These are phyloP conservation scores for Lypha dubia DNA, from an alignment of 2,888 invertebrate genomes.

Conservation along the genomic window DNA sequence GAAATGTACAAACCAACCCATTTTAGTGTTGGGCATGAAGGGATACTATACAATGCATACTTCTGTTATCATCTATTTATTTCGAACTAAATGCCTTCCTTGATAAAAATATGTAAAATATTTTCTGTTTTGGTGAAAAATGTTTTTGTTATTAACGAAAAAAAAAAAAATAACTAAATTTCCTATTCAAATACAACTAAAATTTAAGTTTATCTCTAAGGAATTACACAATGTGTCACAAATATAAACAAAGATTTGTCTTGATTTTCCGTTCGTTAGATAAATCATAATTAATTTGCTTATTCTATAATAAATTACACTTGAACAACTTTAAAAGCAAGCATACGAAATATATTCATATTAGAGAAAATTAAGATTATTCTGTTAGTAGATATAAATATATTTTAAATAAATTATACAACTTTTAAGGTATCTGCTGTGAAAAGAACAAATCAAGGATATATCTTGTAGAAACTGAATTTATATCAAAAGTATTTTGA, in stretches of 20 bases:
- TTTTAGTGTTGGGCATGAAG: too few relatives aligned
- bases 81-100: background rate
- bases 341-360: background rate
- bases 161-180: too few relatives aligned
- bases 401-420: too few relatives aligned
- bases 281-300: constrained; percentile 63
- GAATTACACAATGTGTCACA: constrained; percentile 10
- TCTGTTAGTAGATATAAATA: background rate
- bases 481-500: too few relatives aligned
- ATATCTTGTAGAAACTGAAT: too few relatives aligned
- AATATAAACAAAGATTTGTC: constrained; percentile 53
- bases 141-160: too few relatives aligned
- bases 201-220: constrained; percentile 10
- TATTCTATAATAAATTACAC: constrained; percentile 52
- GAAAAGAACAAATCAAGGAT: too few relatives aligned
- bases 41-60: too few relatives aligned
- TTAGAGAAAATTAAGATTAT: background rate
- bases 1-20: too few relatives aligned
- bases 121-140: background rate
- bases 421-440: background rate
- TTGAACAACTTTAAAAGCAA: constrained; percentile 21
- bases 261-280: constrained; percentile 53
- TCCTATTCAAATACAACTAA: background rate
- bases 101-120: background rate
- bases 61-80: too few relatives aligned